Conservation (phyloP, 2,797 vertebrate species). For the Anisognathus igniventris region DNA sequence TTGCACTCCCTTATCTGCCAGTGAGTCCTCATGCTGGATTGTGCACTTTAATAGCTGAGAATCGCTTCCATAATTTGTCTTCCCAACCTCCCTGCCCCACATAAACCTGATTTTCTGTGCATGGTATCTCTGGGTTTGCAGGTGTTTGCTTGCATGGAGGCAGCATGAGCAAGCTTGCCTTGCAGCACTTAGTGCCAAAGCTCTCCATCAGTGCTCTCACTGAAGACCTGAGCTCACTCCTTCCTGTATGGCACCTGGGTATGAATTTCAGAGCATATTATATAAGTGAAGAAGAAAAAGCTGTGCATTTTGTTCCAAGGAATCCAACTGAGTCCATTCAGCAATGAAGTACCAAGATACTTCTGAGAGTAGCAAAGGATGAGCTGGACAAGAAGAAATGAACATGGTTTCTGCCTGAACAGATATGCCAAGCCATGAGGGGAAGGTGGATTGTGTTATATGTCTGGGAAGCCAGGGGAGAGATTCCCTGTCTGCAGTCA, state of each 20-base stretch:
- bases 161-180: neutral
- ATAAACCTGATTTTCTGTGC: neutral
- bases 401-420: neutral
- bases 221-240: neutral
- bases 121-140: neutral
- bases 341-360: neutral
- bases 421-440: neutral
- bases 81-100: neutral
- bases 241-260: neutral
- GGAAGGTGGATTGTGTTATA: neutral
- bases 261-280: neutral
- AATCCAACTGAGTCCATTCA: neutral
- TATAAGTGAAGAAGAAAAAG: neutral
- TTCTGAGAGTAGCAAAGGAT: neutral
- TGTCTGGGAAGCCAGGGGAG: neutral
- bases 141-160: neutral
- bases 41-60: neutral
- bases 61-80: neutral
- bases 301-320: neutral
- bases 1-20: neutral
- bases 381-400: neutral
- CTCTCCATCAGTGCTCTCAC: neutral
- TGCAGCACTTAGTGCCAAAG: neutral
- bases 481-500: neutral
- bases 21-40: neutral